A percentile compares a stretch with the other conserved stretches of the same genome.
These are phyloP conservation scores for Perizoma flavofasciatum DNA, from an alignment of 2,888 invertebrate genomes.

Conservation along the genomic window DNA sequence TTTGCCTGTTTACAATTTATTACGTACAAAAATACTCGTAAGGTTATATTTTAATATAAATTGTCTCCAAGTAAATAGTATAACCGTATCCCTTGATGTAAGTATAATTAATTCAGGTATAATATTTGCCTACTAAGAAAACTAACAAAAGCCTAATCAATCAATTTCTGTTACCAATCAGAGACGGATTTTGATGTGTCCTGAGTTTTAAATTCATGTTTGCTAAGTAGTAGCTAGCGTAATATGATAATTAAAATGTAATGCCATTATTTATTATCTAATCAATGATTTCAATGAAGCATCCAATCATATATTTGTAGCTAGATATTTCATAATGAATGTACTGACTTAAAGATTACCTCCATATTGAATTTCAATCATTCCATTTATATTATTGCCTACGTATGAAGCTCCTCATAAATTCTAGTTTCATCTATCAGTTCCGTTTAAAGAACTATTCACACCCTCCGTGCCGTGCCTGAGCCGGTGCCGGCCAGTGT, in stretches of 20 bases:
- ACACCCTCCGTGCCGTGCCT: too few species aligned
- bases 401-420: constrained; percentile 34
- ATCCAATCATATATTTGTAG: constrained; percentile 11
- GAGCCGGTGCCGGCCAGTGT: too few species aligned
- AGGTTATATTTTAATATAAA: too few species aligned
- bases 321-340: constrained; percentile 22
- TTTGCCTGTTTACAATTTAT: neutral
- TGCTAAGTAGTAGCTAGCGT: neutral
- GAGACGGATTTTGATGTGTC: too few species aligned
- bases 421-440: constrained; percentile 35
- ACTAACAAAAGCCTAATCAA: too few species aligned
- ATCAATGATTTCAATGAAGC: constrained; percentile 8
- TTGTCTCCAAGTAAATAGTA: too few species aligned
- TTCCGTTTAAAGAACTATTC: neutral
- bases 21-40: too few species aligned
- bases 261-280: neutral
- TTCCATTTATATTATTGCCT: constrained; percentile 32
- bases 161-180: too few species aligned
- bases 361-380: constrained; percentile 35
- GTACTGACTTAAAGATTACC: constrained; percentile 26
- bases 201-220: neutral
- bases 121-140: too few species aligned
- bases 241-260: neutral
- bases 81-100: too few species aligned
- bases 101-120: too few species aligned